phyloP scores from a whole-genome alignment of 2,797 vertebrate species.

The Lacerta viridis region DNA sequence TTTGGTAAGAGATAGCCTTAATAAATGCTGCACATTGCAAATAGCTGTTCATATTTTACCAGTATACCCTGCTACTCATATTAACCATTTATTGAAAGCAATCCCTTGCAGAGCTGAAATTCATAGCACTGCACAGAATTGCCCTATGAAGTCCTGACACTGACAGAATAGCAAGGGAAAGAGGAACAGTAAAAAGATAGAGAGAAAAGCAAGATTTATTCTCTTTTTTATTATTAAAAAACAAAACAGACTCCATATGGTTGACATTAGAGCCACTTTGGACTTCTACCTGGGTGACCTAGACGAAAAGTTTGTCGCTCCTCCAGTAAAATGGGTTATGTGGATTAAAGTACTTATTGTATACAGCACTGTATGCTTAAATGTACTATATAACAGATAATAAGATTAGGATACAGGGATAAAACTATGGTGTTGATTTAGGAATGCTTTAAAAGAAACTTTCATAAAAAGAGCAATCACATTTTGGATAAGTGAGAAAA shows the following conservation, averaged over 20 bases:
- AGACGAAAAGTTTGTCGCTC: not conserved
- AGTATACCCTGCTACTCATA: not conserved
- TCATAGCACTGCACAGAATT: too few species aligned
- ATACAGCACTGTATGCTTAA: not conserved
- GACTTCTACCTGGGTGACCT: not conserved
- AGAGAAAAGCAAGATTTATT: not conserved
- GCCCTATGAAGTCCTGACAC: not conserved
- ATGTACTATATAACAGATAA: not conserved
- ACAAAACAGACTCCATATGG: too few species aligned
- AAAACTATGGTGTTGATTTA: not conserved
- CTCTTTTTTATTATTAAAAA: not conserved
- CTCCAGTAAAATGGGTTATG: not conserved
- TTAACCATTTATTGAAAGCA: constrained; percentile 2
- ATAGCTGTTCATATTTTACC: not conserved
- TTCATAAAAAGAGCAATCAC: not conserved
- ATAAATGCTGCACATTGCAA: not conserved
- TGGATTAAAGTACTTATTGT: not conserved
- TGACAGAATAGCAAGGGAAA: not conserved
- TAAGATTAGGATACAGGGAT: not conserved
- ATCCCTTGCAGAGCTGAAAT: not conserved
- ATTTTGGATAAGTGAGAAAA: constrained; percentile 1
- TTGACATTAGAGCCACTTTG: not conserved
- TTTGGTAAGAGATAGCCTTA: not conserved
- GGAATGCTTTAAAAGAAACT: not conserved
- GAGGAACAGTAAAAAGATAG: not conserved